Base-by-base conservation (phyloP, 2,888 invertebrate species). In the Seira sanloemensis region DNA sequence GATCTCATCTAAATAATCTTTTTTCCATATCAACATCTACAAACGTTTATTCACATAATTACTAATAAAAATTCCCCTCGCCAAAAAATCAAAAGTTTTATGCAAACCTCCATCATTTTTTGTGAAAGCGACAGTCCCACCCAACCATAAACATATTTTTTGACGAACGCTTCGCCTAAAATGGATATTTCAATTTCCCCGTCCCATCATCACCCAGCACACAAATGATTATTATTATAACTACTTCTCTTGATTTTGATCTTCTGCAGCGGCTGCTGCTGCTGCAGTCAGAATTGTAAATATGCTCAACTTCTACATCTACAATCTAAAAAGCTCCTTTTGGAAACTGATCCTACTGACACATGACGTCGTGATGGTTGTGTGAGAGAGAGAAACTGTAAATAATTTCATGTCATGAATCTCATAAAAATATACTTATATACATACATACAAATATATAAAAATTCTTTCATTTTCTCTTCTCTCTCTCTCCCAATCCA, bases 41-140 rank as follows among this genome's bases (percentile, higher is more conserved):
- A n/a, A n/a, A n/a, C n/a, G n/a, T n/a, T n/a, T n/a, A n/a, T n/a
- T n/a, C n/a, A n/a, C n/a, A n/a, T n/a, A n/a, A n/a, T n/a, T n/a
- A n/a, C n/a, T n/a, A n/a, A n/a, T n/a, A n/a, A n/a, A n/a, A n/a
- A n/a, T n/a, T n/a, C n/a, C n/a, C n/a, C n/a, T n/a, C n/a, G n/a
- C n/a, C n/a, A n/a, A n/a, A n/a, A n/a, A n/a, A n/a, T n/a, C n/a
- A n/a, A n/a, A n/a, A n/a, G n/a, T n/a, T n/a, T n/a, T n/a, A n/a
- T n/a, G n/a, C n/a, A n/a, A n/a, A n/a, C n/a, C n/a, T n/a, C n/a
- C n/a, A n/a, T n/a, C n/a, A n/a, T n/a, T n/a, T n/a, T 69, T 24
- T 78, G 74, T 69, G 81, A 81, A 81, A 81, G 81, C 75, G 75
- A 81, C 81, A 81, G 81, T 81, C 81, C 75, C 81, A 81, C 81